phyloP scores from a whole-genome alignment of 1,140 invertebrate species.

The Centruroides vittatus region DNA sequence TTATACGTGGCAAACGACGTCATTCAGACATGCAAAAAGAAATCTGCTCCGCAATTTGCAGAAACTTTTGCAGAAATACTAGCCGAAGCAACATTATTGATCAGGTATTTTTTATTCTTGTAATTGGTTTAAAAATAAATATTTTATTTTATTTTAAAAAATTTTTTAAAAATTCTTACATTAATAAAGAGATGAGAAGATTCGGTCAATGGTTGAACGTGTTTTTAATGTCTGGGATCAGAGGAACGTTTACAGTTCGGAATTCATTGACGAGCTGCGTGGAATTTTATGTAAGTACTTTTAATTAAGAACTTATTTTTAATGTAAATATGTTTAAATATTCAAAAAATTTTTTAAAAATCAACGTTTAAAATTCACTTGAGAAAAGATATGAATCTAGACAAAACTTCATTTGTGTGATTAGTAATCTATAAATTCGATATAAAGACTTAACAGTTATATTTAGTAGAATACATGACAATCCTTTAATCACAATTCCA shows the following conservation, averaged over 20 bases:
- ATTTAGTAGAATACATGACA: too few relatives aligned
- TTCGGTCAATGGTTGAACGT: constrained; percentile 63
- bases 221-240: constrained; percentile 93
- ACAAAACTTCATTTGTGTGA: too few relatives aligned
- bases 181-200: constrained; percentile 58
- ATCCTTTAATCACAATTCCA: too few relatives aligned
- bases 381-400: too few relatives aligned
- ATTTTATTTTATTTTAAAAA: too few relatives aligned
- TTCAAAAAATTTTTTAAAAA: too few relatives aligned
- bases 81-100: constrained; percentile 75
- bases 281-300: constrained; percentile 6
- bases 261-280: constrained; percentile 61
- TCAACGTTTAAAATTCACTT: too few relatives aligned
- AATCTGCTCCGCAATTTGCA: constrained; percentile 57
- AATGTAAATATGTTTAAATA: too few relatives aligned
- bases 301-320: too few relatives aligned
- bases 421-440: too few relatives aligned
- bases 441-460: too few relatives aligned
- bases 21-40: constrained; percentile 94
- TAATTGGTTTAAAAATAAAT: too few relatives aligned
- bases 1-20: constrained; percentile 98
- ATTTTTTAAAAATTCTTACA: background rate
- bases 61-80: constrained; percentile 81
- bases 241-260: constrained; percentile 68
- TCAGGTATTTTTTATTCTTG: constrained; percentile 41